Evolutionary conservation across 2,888 invertebrate genomes (phyloP).

Genomic region (Nipponacmea schrenckii): DNA sequence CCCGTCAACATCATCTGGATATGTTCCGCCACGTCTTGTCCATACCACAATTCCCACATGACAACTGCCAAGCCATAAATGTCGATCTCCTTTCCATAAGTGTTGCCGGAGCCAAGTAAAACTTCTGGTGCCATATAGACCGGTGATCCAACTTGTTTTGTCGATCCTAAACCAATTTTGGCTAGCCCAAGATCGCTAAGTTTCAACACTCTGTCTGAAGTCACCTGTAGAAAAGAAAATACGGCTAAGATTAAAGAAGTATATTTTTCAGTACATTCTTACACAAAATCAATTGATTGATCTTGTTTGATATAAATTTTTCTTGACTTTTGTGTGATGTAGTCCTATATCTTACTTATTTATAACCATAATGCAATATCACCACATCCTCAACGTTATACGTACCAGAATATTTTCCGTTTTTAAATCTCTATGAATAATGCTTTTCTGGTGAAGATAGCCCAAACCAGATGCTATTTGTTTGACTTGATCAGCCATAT

Average conservation of each 20-base stretch:
- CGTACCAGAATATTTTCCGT: slow-evolving; percentile 60
- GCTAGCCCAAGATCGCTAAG: slow-evolving; percentile 60
- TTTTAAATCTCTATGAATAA: slow-evolving; percentile 60
- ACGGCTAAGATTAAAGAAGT: not conserved
- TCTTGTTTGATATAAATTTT: not conserved
- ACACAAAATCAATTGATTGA: not conserved
- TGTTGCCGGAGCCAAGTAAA: slow-evolving; percentile 37
- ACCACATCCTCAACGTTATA: not conserved
- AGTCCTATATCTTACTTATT: no score
- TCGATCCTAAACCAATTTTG: slow-evolving; percentile 47
- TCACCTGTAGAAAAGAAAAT: slow-evolving; percentile 34
- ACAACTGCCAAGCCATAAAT: slow-evolving; percentile 51
- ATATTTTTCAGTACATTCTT: not conserved
- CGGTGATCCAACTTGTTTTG: slow-evolving; percentile 52
- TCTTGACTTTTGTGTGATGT: not conserved
- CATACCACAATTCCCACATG: slow-evolving; percentile 60
- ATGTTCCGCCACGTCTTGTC: slow-evolving; percentile 48
- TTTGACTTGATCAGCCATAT: slow-evolving; percentile 40
- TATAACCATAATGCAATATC: no score
- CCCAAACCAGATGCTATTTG: slow-evolving; percentile 48
- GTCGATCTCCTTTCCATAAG: slow-evolving; percentile 49
- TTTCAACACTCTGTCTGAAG: slow-evolving; percentile 41
- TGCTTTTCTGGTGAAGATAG: slow-evolving; percentile 53
- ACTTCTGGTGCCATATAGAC: slow-evolving; percentile 63
- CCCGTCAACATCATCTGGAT: slow-evolving; percentile 40